These are phyloP conservation scores for Lepidocyrtoides sp. DNA, from an alignment of 2,888 invertebrate species.

Conservation along the genomic window DNA sequence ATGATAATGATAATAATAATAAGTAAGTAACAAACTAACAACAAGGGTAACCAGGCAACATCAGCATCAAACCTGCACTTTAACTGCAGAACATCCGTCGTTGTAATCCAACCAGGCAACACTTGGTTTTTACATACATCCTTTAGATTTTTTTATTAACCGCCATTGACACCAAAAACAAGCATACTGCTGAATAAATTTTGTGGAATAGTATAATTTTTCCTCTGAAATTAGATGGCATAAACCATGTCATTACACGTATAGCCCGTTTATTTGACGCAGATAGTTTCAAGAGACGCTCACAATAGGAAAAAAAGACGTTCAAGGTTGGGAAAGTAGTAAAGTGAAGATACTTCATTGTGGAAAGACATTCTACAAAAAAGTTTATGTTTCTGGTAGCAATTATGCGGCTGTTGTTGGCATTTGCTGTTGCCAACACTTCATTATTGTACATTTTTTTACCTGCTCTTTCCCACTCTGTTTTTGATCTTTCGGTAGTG, in stretches of 20 bases:
- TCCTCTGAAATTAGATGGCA: slow-evolving; percentile 32
- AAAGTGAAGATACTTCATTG: not conserved
- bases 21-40: not conserved
- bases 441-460: not conserved
- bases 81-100: slow-evolving; percentile 34
- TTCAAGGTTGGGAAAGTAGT: not conserved
- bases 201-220: slow-evolving; percentile 26
- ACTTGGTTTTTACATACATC: slow-evolving; percentile 38
- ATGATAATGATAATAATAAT: not conserved
- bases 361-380: not conserved
- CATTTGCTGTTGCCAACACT: not conserved
- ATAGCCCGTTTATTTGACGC: slow-evolving; percentile 40
- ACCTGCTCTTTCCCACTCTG: not conserved
- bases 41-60: not conserved
- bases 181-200: slow-evolving; percentile 37
- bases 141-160: slow-evolving; percentile 69
- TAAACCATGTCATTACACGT: slow-evolving; percentile 25
- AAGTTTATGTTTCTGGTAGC: not conserved
- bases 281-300: not conserved
- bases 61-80: not conserved
- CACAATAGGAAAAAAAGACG: not conserved
- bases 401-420: not conserved
- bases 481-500: not conserved
- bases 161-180: slow-evolving; percentile 67
- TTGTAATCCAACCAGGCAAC: slow-evolving; percentile 18